Evolutionary conservation across 2,888 invertebrate genomes (phyloP), one percentile per base, ranked within the genome.

Genomic region (Sinotaia quadrata): DNA sequence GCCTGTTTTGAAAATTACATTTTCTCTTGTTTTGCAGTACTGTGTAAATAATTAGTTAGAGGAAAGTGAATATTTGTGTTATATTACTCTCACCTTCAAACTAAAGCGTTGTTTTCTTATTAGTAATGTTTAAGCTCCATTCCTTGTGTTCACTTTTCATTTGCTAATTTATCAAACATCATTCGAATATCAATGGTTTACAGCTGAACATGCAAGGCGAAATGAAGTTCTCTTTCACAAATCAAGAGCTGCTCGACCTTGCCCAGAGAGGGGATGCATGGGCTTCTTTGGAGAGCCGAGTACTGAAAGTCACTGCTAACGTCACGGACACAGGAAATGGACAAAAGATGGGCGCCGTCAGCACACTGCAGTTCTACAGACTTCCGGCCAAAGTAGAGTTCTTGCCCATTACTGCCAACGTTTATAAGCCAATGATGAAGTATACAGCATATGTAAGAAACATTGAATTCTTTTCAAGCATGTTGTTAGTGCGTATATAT

Each of bases 401-500:
- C 31, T 24, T 63, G 33, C 34, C n/a, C 12, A 52, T 63, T 27
- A 44, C 63, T 21, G 47, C 60, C 24, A 57, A 29, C 24, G 34
- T 12, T 21, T 68, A 51, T 34, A 68, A 68, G 29, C 63, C 62
- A 3, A 63, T 62, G 8, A 37, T 68, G 4, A 8, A 8, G 15
- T 57, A 57, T 41, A 63, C 68, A 7, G 63, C 24, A 8, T 58
- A 63, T 41, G 68, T 68, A 57, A 57, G 68, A 49, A 57, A 37
- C n/a, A n/a, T n/a, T n/a, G n/a, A n/a, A n/a, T n/a, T n/a, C n/a
- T n/a, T n/a, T n/a, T n/a, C n/a, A n/a, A n/a, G n/a, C n/a, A n/a
- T n/a, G n/a, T n/a, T n/a, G n/a, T n/a, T n/a, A n/a, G n/a, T n/a
- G n/a, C n/a, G n/a, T n/a, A n/a, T n/a, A n/a, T n/a, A n/a, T n/a